phyloP scores from a whole-genome alignment of 2,113 vertebrate species.

The Pungitius pungitius region DNA sequence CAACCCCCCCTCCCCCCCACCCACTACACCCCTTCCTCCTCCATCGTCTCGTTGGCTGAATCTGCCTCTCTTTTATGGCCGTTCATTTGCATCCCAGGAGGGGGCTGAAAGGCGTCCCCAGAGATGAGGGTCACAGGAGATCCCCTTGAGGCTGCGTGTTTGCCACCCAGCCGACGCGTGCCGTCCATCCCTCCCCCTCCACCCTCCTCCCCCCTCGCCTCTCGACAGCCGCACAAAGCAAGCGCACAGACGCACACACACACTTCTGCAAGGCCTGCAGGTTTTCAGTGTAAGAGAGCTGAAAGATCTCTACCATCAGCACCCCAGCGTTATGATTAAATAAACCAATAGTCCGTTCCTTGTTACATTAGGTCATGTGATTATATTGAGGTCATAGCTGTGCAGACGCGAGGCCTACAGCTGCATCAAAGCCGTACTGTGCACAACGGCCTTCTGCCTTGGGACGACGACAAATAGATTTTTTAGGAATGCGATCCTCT shows the following conservation, averaged over 20 bases:
- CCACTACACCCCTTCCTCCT: constrained; percentile 41
- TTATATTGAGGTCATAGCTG: background rate
- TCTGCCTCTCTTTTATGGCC: constrained; percentile 55
- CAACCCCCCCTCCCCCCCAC: background rate
- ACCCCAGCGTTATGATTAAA: background rate
- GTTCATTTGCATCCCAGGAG: constrained; percentile 76
- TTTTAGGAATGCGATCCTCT: background rate
- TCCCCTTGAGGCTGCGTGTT: constrained; percentile 65
- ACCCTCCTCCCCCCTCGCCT: background rate
- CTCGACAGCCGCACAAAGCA: constrained; percentile 1
- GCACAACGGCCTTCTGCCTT: too few species aligned
- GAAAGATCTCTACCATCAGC: background rate
- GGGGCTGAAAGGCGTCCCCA: constrained; percentile 61
- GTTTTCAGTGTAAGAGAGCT: background rate
- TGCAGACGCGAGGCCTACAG: background rate
- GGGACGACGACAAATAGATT: background rate
- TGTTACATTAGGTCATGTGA: background rate
- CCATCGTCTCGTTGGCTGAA: constrained; percentile 41
- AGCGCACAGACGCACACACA: constrained; percentile 3
- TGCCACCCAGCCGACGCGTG: constrained; percentile 72
- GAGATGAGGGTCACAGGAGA: constrained; percentile 77
- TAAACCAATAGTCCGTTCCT: background rate
- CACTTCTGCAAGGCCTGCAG: background rate
- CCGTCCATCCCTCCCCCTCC: constrained; percentile 36
- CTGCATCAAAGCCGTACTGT: background rate